Base-by-base conservation (phyloP, 2,888 invertebrate species). In the Hypomecis atomaria region DNA sequence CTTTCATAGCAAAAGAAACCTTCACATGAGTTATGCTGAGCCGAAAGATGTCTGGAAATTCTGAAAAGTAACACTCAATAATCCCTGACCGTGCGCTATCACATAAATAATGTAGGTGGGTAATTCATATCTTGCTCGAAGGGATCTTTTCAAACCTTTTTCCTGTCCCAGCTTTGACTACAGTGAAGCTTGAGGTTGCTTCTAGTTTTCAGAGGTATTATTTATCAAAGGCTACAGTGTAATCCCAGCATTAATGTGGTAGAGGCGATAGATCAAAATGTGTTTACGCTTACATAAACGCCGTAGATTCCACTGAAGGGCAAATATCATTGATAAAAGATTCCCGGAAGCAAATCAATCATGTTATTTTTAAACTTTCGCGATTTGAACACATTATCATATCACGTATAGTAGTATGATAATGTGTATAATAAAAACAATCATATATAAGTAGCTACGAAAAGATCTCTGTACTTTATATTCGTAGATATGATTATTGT, bases 1-100 rank as follows among this genome's bases (percentile, higher is more conserved):
- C 33, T 53, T 37, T 60, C 34, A 45, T 45, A 53, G 48, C 13
- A 54, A 60, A 60, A 60, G 48, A 4, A 48, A 54, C 60, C 48
- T 54, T 54, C 54, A 54, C 54, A 54, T 54, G 48, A 48, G 38
- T 47, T 53, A 40, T 9, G 59, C 53, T 48, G 37, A 47, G 34
- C 47, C 60, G 34, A 6, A 48, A 40, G 34, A 59, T 23, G 47
- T 33, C 47, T 47, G 47, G 36, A 52, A 40, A 48, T 23, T 23
- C 42, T 53, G 47, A 40, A 54, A 48, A 48, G 42, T 53, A 60
- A 55, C 48, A 55, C 42, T 48, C 54, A 61, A 48, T 55, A 54
- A 55, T 55, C 54, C 60, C 47, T 60, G 60, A 54, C 54, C 54
- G 42, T 43, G 43, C 56, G 55, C 11, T 55, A 55, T 45, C 47